Percentiles rank a stretch among this genome's conserved stretches.
Evolutionary conservation across 92 coral and sea anemone genomes (phyloP).

Genomic region (Epizoanthus stellaris): DNA sequence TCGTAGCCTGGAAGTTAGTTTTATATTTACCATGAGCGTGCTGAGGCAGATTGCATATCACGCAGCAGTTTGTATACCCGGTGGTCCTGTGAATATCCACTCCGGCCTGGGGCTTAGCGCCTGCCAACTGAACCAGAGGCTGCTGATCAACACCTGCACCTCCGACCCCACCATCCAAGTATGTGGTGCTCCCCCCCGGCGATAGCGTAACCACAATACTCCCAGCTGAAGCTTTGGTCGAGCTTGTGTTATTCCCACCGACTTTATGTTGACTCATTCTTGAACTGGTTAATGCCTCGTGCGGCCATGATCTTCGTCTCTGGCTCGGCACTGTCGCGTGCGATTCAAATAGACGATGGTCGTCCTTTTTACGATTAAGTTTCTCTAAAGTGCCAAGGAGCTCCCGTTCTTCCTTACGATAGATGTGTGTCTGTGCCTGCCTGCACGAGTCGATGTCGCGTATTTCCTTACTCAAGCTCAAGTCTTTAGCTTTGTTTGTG

Average conservation of each 20-base stretch:
- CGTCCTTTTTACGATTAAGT: conserved; percentile 77
- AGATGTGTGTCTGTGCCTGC: conserved; percentile 84
- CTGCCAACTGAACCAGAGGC: background rate
- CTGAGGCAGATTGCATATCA: conserved; percentile 81
- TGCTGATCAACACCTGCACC: background rate
- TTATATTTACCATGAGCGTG: conserved; percentile 58
- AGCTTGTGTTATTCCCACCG: conserved; percentile 4
- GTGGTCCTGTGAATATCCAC: conserved; percentile 76
- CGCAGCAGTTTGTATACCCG: conserved; percentile 83
- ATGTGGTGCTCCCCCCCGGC: conserved; percentile 29
- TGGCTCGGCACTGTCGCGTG: conserved; percentile 31
- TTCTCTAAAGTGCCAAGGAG: conserved; percentile 72
- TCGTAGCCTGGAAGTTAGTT: too few species aligned
- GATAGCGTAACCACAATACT: conserved; percentile 58
- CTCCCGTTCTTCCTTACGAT: conserved; percentile 91
- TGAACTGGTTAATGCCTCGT: background rate
- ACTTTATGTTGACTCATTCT: background rate
- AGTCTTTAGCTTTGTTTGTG: conserved; percentile 89
- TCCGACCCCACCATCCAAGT: background rate
- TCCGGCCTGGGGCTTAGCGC: conserved; percentile 51
- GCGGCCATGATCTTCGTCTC: conserved; percentile 16
- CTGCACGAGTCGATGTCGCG: conserved; percentile 85
- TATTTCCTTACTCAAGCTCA: conserved; percentile 83
- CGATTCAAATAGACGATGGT: conserved; percentile 56
- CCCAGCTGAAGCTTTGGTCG: conserved; percentile 38